Evolutionary conservation across 2,113 vertebrate genomes (phyloP).

Genomic region (Sturnus vulgaris): DNA sequence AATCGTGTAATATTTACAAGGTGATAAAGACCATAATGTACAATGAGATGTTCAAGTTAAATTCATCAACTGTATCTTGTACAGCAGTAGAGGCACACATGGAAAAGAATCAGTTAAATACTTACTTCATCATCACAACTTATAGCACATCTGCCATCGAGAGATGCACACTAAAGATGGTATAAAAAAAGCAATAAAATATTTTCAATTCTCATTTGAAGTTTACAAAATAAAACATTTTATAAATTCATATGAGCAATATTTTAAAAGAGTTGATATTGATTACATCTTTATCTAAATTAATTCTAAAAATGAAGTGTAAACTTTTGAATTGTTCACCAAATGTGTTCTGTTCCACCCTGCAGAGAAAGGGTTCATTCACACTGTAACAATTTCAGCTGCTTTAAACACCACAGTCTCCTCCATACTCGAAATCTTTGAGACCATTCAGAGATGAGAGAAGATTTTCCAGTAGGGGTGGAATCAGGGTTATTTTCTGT

Average conservation of each 20-base stretch:
- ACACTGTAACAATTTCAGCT: neutral
- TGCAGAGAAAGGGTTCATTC: neutral
- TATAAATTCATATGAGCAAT: neutral
- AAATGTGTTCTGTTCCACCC: neutral
- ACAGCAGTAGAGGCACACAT: neutral
- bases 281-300: neutral
- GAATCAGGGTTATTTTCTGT: neutral
- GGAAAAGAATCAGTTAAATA: neutral
- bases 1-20: neutral
- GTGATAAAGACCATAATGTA: neutral
- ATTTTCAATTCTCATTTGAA: neutral
- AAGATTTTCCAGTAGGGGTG: neutral
- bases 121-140: conserved; percentile 96
- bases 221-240: neutral
- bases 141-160: conserved; percentile 93
- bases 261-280: neutral
- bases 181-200: neutral
- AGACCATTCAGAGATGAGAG: neutral
- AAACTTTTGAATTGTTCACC: neutral
- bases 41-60: neutral
- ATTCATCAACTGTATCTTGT: neutral
- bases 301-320: neutral
- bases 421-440: neutral
- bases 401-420: neutral
- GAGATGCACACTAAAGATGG: conserved; percentile 84